Base-by-base conservation (phyloP, 2,797 vertebrate species). In the Cheirogaleus major region DNA sequence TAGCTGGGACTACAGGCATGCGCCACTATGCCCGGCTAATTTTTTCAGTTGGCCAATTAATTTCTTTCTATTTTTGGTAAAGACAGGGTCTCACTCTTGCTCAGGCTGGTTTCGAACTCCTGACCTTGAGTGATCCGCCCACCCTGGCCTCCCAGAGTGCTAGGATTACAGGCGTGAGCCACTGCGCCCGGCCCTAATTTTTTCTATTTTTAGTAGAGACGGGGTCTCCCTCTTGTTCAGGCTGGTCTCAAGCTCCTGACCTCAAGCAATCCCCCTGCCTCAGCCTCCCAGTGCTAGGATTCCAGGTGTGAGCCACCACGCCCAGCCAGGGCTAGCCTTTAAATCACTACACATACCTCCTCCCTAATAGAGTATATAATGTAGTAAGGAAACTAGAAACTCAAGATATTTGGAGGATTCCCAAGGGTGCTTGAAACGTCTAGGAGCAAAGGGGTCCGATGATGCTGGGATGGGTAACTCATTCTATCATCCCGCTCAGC, bases 341-440 rank as follows among this genome's bases (percentile, higher is more conserved):
- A 2, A 2, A 45, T 59, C 35, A 20, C n/a, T 4, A 20, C 20
- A 35, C 14, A 7, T 2, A 22, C 32, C 0, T 7, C 7, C 30
- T 25, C 55, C 76, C 6, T n/a, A 35, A 8, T 0, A 50, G 9
- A 22, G 32, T 9, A 12, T 18, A 20, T 48, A 22, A 1, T 7
- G 7, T 2, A 18, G 45, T 35, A 35, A 30, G 45, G 65, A 15
- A 52, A 72, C 11, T 8, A 41, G 80, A 27, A 4, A 35, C 57
- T 55, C 45, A 9, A 72, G 9, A 32, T 35, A 30, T 14, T 18
- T 18, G 3, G 5, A 55, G 20, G 72, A 22, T 79, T 65, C 48
- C 5, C 22, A 25, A 32, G 10, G 30, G 43, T 5, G 2, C 1
- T 1, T 14, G 55, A 72, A 30, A 3, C 5, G 32, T 63, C 25